These are phyloP conservation scores for Noctuana brunneofusca DNA, from an alignment of 2,888 invertebrate species.

Conservation along the genomic window DNA sequence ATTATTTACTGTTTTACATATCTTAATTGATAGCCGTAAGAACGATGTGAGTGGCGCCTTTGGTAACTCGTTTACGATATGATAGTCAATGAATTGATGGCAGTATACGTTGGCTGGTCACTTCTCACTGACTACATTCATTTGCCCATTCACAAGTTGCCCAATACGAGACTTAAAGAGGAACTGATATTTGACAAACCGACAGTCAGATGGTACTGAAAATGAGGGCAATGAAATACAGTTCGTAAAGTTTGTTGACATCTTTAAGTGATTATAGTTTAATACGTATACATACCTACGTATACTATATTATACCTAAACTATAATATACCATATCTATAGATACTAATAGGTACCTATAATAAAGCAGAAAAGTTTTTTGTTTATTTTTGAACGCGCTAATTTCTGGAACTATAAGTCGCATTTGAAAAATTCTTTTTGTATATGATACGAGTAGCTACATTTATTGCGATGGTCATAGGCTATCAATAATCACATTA, in stretches of 20 bases:
- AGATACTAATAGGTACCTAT: too few species aligned
- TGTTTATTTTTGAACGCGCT: too few species aligned
- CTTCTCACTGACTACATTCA: constrained; percentile 21
- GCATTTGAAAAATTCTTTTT: too few species aligned
- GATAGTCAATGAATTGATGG: constrained; percentile 31
- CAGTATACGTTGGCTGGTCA: constrained; percentile 19
- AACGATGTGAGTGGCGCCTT: constrained; percentile 32
- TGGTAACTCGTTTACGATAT: constrained; percentile 28
- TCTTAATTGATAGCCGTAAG: constrained; percentile 24
- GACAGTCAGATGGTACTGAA: constrained; percentile 9
- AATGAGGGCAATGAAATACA: constrained; percentile 19
- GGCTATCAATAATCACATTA: too few species aligned
- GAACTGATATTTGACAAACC: constrained; percentile 10
- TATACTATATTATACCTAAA: too few species aligned
- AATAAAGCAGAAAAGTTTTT: too few species aligned
- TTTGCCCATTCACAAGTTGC: constrained; percentile 34
- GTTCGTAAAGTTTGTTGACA: constrained; percentile 17
- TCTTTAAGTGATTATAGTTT: neutral
- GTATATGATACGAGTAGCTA: too few species aligned
- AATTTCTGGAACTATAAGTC: too few species aligned
- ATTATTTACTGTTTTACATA: constrained; percentile 20
- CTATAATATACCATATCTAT: too few species aligned
- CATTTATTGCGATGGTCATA: too few species aligned
- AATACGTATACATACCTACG: too few species aligned
- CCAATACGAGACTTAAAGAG: constrained; percentile 17